Base-by-base conservation (phyloP, 92 coral and sea anemone species). In the Porites divaricata region DNA sequence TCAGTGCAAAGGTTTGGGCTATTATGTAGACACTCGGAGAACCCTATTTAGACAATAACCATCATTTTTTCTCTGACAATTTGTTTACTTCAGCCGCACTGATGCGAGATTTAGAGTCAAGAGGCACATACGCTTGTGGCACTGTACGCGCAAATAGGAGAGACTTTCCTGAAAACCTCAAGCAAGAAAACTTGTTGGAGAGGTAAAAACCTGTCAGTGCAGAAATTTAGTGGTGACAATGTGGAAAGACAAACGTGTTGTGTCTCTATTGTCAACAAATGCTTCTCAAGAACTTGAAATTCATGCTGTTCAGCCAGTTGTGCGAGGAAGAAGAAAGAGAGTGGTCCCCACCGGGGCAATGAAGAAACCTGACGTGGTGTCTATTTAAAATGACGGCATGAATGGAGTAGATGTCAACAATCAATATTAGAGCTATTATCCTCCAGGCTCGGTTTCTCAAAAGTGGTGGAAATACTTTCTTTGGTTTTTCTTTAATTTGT, bases 401-500 rank as follows among this genome's bases (percentile, higher is more conserved):
- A 80, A 80, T 26, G 84, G 84, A 20, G 75, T 80, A 12, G 79
- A 81, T 57, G 86, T 81, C 1, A 70, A 63, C 25, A 72, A 81
- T 67, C 86, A 81, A 48, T 81, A 81, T 48, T 22, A 81, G 19
- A 78, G 90, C 53, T 86, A 72, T 35, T 86, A 86, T 77, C 57
- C 76, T 11, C 70, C 83, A 12, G 90, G 90, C 22, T 17, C 71
- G 23, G 54, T 48, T 61, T 80, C 81, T 10, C 74, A 12, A 14
- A 81, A 87, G 67, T 87, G 90, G 90, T 81, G 87, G 83, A 80
- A 74, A 21, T 87, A 81, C 73, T 41, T 87, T 22, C 49, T 75
- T 25, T 87, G 90, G 83, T 87, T 87, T 68, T 75, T 87, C 72
- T 63, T 87, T 1, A 76, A 87, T 57, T 17, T 87, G 48, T 80